Percentiles rank a stretch among this genome's conserved stretches.
These are phyloP conservation scores for Paratrypauchen microcephalus DNA, from an alignment of 2,797 vertebrate genomes.

Conservation along the genomic window DNA sequence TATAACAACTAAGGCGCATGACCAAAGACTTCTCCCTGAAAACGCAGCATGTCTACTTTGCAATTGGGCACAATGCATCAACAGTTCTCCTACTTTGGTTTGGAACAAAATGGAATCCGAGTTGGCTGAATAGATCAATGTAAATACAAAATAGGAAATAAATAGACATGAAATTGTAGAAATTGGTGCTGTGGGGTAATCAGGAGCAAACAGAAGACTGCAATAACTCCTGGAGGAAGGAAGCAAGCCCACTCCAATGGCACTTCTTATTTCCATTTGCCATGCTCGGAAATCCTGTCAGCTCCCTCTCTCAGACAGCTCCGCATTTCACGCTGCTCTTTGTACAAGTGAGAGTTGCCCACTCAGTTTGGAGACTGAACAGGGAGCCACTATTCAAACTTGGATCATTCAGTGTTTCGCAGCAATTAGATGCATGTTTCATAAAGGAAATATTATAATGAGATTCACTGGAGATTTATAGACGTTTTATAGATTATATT, in stretches of 20 bases:
- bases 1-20: background rate
- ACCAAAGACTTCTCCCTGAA: background rate
- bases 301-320: slow-evolving; percentile 65
- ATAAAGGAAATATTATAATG: background rate
- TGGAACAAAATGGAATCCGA: slow-evolving; percentile 26
- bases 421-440: slow-evolving; percentile 4
- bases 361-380: slow-evolving; percentile 47
- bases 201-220: slow-evolving; percentile 58
- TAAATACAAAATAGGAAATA: slow-evolving; percentile 55
- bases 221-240: slow-evolving; percentile 64
- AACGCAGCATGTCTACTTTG: background rate
- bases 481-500: background rate
- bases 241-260: slow-evolving; percentile 62
- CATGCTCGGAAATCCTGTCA: slow-evolving; percentile 75
- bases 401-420: slow-evolving; percentile 1
- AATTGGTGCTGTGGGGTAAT: slow-evolving; percentile 60
- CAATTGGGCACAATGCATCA: slow-evolving; percentile 17
- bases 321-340: slow-evolving; percentile 72
- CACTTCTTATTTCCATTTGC: slow-evolving; percentile 72
- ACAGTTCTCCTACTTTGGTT: slow-evolving; percentile 20
- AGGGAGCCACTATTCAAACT: slow-evolving; percentile 19
- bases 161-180: slow-evolving; percentile 65
- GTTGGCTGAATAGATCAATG: slow-evolving; percentile 42
- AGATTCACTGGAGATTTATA: background rate
- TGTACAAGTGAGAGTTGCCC: slow-evolving; percentile 53